Conservation (phyloP, 2,797 vertebrate species). For the Myripristis jacobus region DNA sequence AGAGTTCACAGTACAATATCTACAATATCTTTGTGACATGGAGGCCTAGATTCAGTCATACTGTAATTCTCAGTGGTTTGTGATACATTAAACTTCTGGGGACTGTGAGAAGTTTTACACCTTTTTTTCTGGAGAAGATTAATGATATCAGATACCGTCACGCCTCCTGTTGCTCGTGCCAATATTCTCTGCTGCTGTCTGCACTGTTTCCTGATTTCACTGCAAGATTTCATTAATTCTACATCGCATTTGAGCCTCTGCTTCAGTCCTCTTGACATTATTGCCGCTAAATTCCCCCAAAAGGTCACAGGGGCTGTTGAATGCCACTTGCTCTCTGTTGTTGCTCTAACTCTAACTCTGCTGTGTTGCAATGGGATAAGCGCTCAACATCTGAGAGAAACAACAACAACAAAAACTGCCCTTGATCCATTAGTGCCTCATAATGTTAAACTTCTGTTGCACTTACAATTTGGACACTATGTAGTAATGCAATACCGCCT, state of each 20-base stretch:
- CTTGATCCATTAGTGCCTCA: too few species aligned
- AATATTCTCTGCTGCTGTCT: not conserved
- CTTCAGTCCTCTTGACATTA: not conserved
- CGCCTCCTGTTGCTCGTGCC: not conserved
- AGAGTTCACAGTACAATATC: not conserved
- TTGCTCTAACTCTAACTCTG: not conserved
- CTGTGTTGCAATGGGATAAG: not conserved
- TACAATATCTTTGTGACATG: too few species aligned
- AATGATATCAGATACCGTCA: not conserved
- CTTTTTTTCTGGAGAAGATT: not conserved
- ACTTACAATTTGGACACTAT: not conserved
- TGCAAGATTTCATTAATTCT: not conserved
- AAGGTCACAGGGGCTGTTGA: not conserved
- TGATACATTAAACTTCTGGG: not conserved
- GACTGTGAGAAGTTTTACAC: not conserved
- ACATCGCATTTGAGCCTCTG: not conserved
- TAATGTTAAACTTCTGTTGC: too few species aligned
- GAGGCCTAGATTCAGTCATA: not conserved
- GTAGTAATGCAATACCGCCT: conserved; percentile 11
- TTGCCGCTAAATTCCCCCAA: not conserved
- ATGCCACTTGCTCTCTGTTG: not conserved
- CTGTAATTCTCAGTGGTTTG: not conserved
- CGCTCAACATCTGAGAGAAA: not conserved
- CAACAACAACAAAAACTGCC: too few species aligned
- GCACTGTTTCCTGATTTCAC: not conserved